Percentiles rank a stretch among this genome's conserved stretches.
phyloP scores from a whole-genome alignment of 2,888 invertebrate species.

The Uropetala carovei region DNA sequence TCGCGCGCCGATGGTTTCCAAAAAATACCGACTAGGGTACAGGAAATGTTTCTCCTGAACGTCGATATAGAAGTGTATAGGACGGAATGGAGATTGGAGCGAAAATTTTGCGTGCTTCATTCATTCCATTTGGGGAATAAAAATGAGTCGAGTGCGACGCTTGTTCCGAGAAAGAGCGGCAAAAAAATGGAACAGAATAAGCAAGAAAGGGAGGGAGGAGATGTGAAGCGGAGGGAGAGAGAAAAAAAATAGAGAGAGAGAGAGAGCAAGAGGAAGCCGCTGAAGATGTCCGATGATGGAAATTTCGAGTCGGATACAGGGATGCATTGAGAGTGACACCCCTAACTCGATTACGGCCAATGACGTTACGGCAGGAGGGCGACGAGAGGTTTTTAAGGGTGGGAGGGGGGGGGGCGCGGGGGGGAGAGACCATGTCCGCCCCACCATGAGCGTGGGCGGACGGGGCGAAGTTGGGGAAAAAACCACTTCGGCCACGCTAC shows the following conservation, averaged over 20 bases:
- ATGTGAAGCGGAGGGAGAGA: background rate
- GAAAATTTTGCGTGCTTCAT: no score
- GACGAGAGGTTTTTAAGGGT: background rate
- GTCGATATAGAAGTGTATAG: no score
- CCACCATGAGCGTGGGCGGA: background rate
- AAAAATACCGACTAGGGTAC: background rate
- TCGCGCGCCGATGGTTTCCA: background rate
- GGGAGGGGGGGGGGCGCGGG: background rate
- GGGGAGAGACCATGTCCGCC: background rate
- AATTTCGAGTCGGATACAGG: constrained; percentile 37
- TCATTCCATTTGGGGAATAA: no score
- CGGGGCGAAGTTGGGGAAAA: background rate
- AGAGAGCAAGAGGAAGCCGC: background rate
- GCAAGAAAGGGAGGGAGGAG: background rate
- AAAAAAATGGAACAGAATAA: background rate
- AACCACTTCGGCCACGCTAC: constrained; percentile 23
- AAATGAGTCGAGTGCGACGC: no score
- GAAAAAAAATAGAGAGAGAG: background rate
- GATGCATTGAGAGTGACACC: constrained; percentile 28
- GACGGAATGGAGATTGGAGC: no score
- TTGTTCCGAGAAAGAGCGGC: no score
- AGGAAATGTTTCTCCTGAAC: background rate
- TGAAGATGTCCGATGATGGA: constrained; percentile 13
- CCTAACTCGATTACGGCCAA: constrained; percentile 45
- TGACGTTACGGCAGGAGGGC: background rate